A percentile compares a stretch with the other conserved stretches of the same genome.
Evolutionary conservation across 2,113 vertebrate species (phyloP).

Genomic region (Sylvia atricapilla): DNA sequence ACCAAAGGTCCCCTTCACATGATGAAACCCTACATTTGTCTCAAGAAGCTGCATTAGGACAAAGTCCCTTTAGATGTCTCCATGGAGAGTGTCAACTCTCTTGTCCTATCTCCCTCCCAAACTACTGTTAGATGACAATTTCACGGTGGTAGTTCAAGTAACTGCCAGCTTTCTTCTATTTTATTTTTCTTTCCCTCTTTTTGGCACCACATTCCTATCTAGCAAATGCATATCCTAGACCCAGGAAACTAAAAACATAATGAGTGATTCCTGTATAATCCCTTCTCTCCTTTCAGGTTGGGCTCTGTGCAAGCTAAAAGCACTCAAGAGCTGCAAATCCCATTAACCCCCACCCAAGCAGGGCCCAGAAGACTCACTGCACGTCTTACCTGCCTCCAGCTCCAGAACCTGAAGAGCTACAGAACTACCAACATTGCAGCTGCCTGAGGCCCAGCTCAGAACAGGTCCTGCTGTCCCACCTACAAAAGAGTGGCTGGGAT

Average conservation of each 20-base stretch:
- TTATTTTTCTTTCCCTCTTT: neutral
- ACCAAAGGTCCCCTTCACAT: neutral
- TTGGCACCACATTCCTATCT: neutral
- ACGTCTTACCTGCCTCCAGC: conserved; percentile 46
- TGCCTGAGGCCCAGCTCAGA: neutral
- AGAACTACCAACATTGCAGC: conserved; percentile 36
- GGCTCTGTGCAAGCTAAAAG: conserved; percentile 39
- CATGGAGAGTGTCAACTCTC: neutral
- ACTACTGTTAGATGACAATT: neutral
- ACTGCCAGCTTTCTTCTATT: neutral
- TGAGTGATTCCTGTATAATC: neutral
- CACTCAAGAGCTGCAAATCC: conserved; percentile 20
- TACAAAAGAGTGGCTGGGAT: neutral
- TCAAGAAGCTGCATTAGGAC: neutral
- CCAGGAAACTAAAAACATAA: neutral
- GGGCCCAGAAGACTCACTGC: conserved; percentile 66
- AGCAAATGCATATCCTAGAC: neutral
- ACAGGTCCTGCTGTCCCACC: neutral
- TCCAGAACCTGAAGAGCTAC: conserved; percentile 62
- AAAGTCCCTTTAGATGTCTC: neutral
- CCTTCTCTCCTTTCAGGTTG: conserved; percentile 53
- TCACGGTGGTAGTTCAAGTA: neutral
- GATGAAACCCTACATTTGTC: neutral
- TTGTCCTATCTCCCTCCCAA: neutral
- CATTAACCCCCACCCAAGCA: conserved; percentile 51